Conservation (phyloP, 1,140 invertebrate genomes). For the Sipha flava region DNA sequence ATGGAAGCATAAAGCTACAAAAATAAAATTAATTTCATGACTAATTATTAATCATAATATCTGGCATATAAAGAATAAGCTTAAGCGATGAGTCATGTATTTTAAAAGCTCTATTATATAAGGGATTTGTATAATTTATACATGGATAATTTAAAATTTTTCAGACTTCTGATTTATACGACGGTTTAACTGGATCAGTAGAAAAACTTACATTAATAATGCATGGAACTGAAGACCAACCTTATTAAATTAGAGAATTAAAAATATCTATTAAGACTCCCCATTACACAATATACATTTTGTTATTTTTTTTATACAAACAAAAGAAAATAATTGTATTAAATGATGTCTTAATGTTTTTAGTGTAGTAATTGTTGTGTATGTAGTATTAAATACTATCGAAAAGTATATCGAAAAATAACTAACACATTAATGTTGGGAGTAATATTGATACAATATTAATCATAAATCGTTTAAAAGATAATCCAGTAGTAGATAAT, state of each 20-base stretch:
- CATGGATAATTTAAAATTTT: background rate
- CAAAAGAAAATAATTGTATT: no score
- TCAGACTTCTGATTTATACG: slow-evolving; percentile 20
- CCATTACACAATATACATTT: no score
- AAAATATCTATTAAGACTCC: no score
- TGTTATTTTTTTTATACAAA: no score
- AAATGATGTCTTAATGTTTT: no score
- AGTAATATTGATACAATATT: no score
- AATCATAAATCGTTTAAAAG: no score
- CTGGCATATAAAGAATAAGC: background rate
- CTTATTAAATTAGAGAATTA: slow-evolving; percentile 51
- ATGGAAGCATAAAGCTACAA: background rate
- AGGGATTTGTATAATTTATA: background rate
- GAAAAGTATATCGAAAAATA: no score
- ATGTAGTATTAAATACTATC: no score
- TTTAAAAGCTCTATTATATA: background rate
- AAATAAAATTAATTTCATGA: background rate
- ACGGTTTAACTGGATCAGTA: slow-evolving; percentile 46
- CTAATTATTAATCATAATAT: background rate
- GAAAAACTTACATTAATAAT: slow-evolving; percentile 52
- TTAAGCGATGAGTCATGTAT: background rate
- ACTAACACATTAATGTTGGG: no score
- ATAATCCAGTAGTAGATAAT: no score
- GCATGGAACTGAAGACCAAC: slow-evolving; percentile 59
- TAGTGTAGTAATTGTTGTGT: no score